These are phyloP conservation scores for Pherbina coryleti DNA, from an alignment of 2,888 invertebrate genomes.

Conservation along the genomic window DNA sequence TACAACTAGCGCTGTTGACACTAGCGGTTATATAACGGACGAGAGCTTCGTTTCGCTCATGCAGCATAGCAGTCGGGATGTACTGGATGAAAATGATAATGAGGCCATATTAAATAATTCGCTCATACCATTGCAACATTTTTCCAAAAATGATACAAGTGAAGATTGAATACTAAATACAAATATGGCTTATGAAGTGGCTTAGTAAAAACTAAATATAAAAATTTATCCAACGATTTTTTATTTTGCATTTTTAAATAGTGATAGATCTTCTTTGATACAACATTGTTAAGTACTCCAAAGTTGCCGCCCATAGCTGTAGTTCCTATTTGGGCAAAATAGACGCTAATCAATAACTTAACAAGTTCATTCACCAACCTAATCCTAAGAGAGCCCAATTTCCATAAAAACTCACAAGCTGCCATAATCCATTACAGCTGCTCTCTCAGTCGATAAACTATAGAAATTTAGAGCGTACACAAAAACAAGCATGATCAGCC, in stretches of 20 bases:
- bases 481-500: no score
- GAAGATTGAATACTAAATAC: no score
- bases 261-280: background rate
- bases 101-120: conserved; percentile 24
- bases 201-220: no score
- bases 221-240: background rate
- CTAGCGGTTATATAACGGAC: conserved; percentile 39
- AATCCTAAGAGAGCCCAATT: background rate
- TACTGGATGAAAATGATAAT: background rate
- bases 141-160: background rate
- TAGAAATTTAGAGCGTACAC: no score
- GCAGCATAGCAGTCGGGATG: background rate
- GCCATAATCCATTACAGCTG: background rate
- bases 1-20: conserved; percentile 31
- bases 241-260: background rate
- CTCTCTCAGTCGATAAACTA: background rate
- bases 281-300: background rate
- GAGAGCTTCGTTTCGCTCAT: conserved; percentile 26
- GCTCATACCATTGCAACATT: background rate
- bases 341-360: background rate
- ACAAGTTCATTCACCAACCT: conserved; percentile 6
- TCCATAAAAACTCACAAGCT: background rate
- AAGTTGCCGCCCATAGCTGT: background rate
- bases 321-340: no score
- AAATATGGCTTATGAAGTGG: background rate